Evolutionary conservation across 2,113 vertebrate species (phyloP).

Genomic region (Centrocercus urophasianus): DNA sequence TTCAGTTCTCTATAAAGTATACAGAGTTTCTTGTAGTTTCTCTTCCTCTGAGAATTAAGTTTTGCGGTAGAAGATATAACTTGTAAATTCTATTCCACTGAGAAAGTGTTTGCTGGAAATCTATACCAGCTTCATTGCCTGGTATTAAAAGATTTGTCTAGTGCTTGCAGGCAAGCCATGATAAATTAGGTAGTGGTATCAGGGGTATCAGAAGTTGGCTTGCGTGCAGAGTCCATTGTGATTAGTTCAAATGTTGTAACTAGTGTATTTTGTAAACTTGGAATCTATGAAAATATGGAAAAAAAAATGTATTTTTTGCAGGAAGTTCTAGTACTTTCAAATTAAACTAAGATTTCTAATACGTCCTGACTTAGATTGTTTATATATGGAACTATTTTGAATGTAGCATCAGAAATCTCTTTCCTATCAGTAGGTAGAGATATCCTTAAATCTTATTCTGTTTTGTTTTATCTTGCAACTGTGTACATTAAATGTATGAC

Average conservation of each 20-base stretch:
- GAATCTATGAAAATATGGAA: not conserved
- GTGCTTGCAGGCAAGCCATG: not conserved
- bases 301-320: fast-evolving
- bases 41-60: not conserved
- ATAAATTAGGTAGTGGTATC: not conserved
- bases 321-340: not conserved
- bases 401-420: not conserved
- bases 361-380: not conserved
- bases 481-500: not conserved
- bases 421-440: not conserved
- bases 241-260: not conserved
- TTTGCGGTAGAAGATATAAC: not conserved
- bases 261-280: not conserved
- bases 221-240: not conserved
- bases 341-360: not conserved
- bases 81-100: not conserved
- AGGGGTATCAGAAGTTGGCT: not conserved
- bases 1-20: not conserved
- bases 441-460: not conserved
- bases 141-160: not conserved
- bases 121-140: fast-evolving
- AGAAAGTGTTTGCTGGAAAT: not conserved
- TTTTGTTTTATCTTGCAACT: not conserved
- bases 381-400: not conserved
- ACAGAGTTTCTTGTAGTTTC: not conserved